Conservation (phyloP, 2,113 vertebrate genomes). For the Callaeas wilsoni region DNA sequence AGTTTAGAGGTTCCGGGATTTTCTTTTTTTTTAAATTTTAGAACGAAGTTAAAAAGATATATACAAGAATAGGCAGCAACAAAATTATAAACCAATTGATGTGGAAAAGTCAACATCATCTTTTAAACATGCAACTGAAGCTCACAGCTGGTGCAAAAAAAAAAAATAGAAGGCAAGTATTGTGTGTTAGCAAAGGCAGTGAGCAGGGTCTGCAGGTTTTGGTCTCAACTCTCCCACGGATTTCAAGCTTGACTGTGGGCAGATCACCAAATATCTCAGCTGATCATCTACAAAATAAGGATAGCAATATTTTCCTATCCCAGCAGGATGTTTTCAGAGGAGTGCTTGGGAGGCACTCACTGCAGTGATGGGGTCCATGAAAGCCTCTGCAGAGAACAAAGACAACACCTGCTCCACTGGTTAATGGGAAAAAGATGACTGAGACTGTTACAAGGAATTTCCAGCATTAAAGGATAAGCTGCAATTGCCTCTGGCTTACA, state of each 20-base stretch:
- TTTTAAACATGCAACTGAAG: not conserved
- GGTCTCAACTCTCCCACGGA: slow-evolving; percentile 30
- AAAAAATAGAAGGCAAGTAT: not conserved
- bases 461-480: not conserved
- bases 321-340: slow-evolving; percentile 37
- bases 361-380: not conserved
- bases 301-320: slow-evolving; percentile 13
- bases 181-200: not conserved
- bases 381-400: slow-evolving; percentile 28
- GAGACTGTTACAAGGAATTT: not conserved
- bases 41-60: not conserved
- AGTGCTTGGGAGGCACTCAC: not conserved
- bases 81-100: not conserved
- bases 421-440: slow-evolving; percentile 37
- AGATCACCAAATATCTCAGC: slow-evolving; percentile 57
- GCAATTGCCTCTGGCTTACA: not conserved
- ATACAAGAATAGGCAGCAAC: not conserved
- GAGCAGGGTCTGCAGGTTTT: slow-evolving; percentile 2
- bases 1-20: not conserved
- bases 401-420: slow-evolving; percentile 8
- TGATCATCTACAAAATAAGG: slow-evolving; percentile 54
- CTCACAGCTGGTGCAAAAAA: not conserved
- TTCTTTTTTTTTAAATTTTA: not conserved
- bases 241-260: not conserved
- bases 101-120: not conserved